phyloP scores from a whole-genome alignment of 2,888 invertebrate genomes.

The Scelioninae gen. 1 region DNA sequence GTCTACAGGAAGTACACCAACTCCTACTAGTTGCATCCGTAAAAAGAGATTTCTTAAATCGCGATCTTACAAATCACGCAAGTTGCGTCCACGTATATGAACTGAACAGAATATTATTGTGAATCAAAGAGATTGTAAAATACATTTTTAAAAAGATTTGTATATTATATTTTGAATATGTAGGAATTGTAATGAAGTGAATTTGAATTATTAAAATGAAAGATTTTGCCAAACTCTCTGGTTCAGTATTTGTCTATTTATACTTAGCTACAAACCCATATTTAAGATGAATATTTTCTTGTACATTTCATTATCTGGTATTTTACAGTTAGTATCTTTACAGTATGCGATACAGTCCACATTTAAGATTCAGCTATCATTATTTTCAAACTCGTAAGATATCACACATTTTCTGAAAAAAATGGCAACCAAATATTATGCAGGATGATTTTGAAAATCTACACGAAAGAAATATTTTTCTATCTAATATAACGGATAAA shows the following conservation, averaged over 20 bases:
- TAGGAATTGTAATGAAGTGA: slow-evolving; percentile 14
- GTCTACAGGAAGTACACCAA: slow-evolving; percentile 72
- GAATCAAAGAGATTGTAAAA: too few species aligned
- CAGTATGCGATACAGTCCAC: too few species aligned
- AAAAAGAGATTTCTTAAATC: slow-evolving; percentile 73
- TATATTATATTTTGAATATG: slow-evolving; percentile 7
- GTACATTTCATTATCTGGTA: too few species aligned
- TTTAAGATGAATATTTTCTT: too few species aligned
- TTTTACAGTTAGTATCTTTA: too few species aligned
- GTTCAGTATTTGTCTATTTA: slow-evolving; percentile 33
- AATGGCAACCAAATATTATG: too few species aligned
- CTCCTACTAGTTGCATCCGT: slow-evolving; percentile 69
- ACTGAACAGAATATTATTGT: slow-evolving; percentile 1
- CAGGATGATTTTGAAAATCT: too few species aligned
- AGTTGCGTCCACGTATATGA: slow-evolving; percentile 69
- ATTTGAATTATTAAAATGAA: slow-evolving; percentile 16
- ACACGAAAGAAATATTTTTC: too few species aligned
- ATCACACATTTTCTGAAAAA: too few species aligned
- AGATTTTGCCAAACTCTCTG: slow-evolving; percentile 70
- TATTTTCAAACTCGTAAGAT: too few species aligned
- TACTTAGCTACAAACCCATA: slow-evolving; percentile 29
- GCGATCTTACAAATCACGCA: slow-evolving; percentile 60
- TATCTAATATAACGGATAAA: too few species aligned
- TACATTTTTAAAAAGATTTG: background rate
- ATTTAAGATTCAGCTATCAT: too few species aligned